Base-by-base conservation (phyloP, 2,797 vertebrate genomes). In the Agapornis canus region DNA sequence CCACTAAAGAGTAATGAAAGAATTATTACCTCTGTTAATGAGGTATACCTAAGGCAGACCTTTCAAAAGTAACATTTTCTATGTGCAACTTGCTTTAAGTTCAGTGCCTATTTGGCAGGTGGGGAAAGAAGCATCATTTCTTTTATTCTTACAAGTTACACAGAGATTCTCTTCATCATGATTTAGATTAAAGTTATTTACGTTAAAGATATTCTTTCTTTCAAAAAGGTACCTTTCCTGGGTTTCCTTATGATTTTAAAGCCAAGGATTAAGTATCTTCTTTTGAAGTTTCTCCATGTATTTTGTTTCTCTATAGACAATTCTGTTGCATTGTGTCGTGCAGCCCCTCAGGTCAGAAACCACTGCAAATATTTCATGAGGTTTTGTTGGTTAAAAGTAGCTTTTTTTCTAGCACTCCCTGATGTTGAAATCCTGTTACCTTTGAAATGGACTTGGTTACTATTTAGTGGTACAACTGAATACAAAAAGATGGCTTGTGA, bases 321-420 rank as follows among this genome's bases (percentile, higher is more conserved):
- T 37, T 59, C 51, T 73, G 23, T 61, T 2, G 1, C 5, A 0
- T 32, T 0, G 2, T 43, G 49, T 60, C 47, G 39, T 4, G 12
- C 9, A 13, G 4, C 5, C 14, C 13, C 19, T 39, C 26, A 82
- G 42, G 65, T 71, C 79, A 91, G 47, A 68, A 87, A 85, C 68
- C 32, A n/a, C 35, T 32, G 61, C 92, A 77, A 85, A 92, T 65
- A 80, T 35, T 85, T 94, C 40, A 80, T 40, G 69, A 5, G 19
- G 80, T 86, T 95, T 82, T 68, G 13, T 22, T 93, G 89, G 70
- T 79, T 93, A 95, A 89, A 84, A 59, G 21, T 27, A 63, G 11
- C 9, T 37, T 79, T 37, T 59, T 42, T 59, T 64, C 69, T 89
- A 89, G 72, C 79, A 64, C 45, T 93, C 16, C 47, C 59, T 89